Conservation (phyloP, 2,113 vertebrate genomes). For the Rhea americana region DNA sequence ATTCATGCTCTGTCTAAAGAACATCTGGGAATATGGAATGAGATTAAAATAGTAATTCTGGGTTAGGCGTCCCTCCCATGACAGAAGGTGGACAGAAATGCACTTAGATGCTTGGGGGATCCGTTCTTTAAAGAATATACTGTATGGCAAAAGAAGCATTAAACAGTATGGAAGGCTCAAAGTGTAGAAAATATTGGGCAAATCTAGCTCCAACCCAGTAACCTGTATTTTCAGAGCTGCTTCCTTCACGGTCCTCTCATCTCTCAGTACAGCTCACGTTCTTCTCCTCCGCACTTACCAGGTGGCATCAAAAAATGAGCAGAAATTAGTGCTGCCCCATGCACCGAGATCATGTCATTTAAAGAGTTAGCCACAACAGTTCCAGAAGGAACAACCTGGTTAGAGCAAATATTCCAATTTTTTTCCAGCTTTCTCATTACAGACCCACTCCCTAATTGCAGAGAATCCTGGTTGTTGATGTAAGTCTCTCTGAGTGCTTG, state of each 20-base stretch:
- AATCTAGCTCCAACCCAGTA: background rate
- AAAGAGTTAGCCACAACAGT: background rate
- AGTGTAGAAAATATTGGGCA: background rate
- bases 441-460: background rate
- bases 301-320: background rate
- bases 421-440: background rate
- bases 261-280: background rate
- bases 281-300: background rate
- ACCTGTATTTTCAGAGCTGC: background rate
- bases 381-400: background rate
- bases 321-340: background rate
- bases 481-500: background rate
- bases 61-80: too few relatives aligned
- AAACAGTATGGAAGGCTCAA: too few relatives aligned
- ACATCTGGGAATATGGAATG: too few relatives aligned
- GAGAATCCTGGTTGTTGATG: accelerated
- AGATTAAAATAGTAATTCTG: too few relatives aligned
- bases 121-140: too few relatives aligned
- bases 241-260: background rate
- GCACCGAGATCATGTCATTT: background rate
- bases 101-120: too few relatives aligned
- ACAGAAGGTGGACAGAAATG: too few relatives aligned
- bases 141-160: too few relatives aligned
- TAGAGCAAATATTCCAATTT: background rate
- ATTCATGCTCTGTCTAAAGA: too few relatives aligned